Conservation (phyloP, 2,888 invertebrate species). For the Frankliniella fusca region DNA sequence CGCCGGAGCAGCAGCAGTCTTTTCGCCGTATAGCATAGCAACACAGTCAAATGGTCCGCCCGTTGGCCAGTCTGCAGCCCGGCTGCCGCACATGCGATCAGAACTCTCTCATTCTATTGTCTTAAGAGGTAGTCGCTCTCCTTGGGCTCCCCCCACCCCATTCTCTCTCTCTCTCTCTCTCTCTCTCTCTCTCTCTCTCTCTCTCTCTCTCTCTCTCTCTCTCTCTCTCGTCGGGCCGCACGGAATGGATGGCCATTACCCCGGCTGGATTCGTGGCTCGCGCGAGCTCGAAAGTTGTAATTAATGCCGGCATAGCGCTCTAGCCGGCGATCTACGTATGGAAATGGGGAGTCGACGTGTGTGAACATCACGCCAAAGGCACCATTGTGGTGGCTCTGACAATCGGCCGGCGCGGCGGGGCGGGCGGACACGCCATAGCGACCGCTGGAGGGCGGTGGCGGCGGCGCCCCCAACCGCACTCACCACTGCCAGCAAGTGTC, state of each 20-base stretch:
- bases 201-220: no score
- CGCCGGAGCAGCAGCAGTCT: not conserved
- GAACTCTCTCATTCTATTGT: not conserved
- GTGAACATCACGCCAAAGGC: constrained; percentile 1
- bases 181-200: no score
- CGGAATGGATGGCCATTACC: not conserved
- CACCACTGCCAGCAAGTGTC: no score
- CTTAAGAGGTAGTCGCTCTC: not conserved
- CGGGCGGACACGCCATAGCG: not conserved
- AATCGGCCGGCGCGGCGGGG: not conserved
- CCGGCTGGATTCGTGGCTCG: not conserved
- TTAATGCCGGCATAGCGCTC: not conserved
- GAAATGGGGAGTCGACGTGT: not conserved
- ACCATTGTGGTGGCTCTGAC: not conserved
- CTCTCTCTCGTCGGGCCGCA: no score
- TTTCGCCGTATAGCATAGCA: not conserved
- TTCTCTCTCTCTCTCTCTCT: not conserved
- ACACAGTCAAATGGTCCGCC: no score
- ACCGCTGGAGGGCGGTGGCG: not conserved
- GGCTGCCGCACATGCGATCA: no score
- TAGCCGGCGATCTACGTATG: not conserved
- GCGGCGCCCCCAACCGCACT: not conserved
- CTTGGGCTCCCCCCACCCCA: not conserved
- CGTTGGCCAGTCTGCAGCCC: no score
- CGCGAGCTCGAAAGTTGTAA: not conserved